Base-by-base conservation (phyloP, 2,888 invertebrate species). In the Xestoiulus laeticollis region DNA sequence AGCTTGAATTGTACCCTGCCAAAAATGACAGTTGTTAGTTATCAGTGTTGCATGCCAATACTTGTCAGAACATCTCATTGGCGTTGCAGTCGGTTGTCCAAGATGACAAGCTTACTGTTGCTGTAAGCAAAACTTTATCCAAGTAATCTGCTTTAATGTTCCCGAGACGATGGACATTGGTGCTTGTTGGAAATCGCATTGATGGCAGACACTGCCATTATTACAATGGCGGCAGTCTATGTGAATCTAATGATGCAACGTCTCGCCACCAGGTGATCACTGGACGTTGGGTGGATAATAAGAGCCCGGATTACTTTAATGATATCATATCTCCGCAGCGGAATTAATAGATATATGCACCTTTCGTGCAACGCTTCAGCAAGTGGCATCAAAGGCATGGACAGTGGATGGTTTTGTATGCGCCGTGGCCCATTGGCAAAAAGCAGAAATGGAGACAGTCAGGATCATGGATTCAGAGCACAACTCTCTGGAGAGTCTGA, bases 401-500 rank as follows among this genome's bases (percentile, higher is more conserved):
- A 26, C 68, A 26, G 12, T 68, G 22, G 68, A 0, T 8, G 12
- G 68, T 86, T 86, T 86, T 86, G 86, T 86, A 86, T 86, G 86
- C 86, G 48, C 53, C 86, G 19, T 44, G 26, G 44, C 30, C 30
- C 32, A 86, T n/a, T 86, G 86, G 30, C 22, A 33, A 85, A 22
- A 43, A 22, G 38, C 30, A 85, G 44, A 19, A n/a, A n/a, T 85
- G 86, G 86, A 86, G 86, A 86, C 86, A 86, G 86, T 48, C n/a
- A 19, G 86, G 86, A 86, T 86, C 86, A 86, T n/a, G 43, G 44
- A 86, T 86, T 86, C 86, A 48, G 44, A 32, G 38, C 86, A 86
- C 86, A 86, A 44, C 53, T 86, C 86, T 86, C 86, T 44, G 48
- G 86, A 86, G 86, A 86, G 86, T 86, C 86, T 86, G 44, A 53